Evolutionary conservation across 2,888 invertebrate species (phyloP).

Genomic region (Eilema griseolum): DNA sequence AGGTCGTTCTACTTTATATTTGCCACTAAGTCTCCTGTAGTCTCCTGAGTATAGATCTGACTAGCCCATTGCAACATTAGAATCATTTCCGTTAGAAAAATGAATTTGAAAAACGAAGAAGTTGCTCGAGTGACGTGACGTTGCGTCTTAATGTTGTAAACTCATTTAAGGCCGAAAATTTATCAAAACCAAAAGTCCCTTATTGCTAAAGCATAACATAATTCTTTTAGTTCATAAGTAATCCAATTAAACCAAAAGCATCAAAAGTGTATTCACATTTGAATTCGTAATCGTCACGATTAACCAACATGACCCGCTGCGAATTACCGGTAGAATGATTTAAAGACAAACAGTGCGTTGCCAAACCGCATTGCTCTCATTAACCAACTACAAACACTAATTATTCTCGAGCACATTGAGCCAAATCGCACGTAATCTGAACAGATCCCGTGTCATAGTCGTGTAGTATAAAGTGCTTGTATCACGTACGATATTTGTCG

Average conservation of each 20-base stretch:
- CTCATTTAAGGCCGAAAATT: no score
- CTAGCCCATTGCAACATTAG: no score
- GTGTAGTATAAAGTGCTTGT: background rate
- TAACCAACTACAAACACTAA: constrained; percentile 12
- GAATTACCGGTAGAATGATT: background rate
- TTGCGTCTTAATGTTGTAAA: no score
- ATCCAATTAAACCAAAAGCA: background rate
- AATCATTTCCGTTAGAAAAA: no score
- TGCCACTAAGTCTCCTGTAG: no score
- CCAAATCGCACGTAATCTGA: constrained; percentile 4
- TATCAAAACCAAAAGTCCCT: no score
- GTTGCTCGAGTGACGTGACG: no score
- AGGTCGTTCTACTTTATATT: no score
- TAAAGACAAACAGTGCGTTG: background rate
- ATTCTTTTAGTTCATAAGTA: background rate
- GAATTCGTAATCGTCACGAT: background rate
- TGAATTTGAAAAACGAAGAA: no score
- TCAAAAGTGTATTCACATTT: background rate
- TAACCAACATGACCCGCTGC: background rate
- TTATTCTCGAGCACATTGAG: background rate
- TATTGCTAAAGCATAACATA: no score
- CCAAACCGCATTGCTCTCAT: background rate
- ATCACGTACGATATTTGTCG: background rate
- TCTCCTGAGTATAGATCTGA: no score
- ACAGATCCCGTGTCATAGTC: constrained; percentile 20